phyloP scores from a whole-genome alignment of 2,888 invertebrate genomes.

The Mesorhabditis sp. region DNA sequence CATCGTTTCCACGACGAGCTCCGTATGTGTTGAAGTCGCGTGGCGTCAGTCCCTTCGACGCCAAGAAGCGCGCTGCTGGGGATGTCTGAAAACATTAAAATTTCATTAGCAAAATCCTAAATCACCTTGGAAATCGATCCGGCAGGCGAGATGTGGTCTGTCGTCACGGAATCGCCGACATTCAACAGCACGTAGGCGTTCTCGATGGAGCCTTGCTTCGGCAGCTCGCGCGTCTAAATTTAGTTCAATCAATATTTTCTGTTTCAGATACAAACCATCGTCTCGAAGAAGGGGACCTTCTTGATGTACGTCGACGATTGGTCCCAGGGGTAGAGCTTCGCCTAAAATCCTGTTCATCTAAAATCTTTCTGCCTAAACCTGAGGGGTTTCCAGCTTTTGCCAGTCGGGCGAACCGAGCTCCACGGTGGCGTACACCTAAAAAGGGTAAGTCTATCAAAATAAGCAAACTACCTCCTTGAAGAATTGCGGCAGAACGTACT shows the following conservation, averaged over 20 bases:
- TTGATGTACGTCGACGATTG: slow-evolving; percentile 86
- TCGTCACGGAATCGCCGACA: slow-evolving; percentile 93
- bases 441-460: not conserved
- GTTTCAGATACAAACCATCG: slow-evolving; percentile 70
- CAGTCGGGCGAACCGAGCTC: slow-evolving; percentile 78
- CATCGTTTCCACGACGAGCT: slow-evolving; percentile 91
- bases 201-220: slow-evolving; percentile 66
- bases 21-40: slow-evolving; percentile 97
- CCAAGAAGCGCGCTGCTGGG: slow-evolving; percentile 73
- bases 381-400: slow-evolving; percentile 77
- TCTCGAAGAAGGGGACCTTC: slow-evolving; percentile 88
- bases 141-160: slow-evolving; percentile 97
- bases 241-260: not conserved
- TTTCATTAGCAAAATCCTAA: not conserved
- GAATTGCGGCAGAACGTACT: slow-evolving; percentile 90
- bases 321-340: slow-evolving; percentile 88
- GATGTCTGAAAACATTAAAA: slow-evolving; percentile 69
- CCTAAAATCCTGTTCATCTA: slow-evolving; percentile 57
- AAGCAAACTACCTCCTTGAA: slow-evolving; percentile 67
- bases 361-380: slow-evolving; percentile 6
- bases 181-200: slow-evolving; percentile 79
- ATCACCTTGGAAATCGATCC: slow-evolving; percentile 77
- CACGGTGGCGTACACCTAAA: slow-evolving; percentile 48
- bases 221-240: slow-evolving; percentile 29
- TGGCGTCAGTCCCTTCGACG: slow-evolving; percentile 72